These are phyloP conservation scores for Salarias fasciatus DNA, from an alignment of 2,797 vertebrate species.

Conservation along the genomic window DNA sequence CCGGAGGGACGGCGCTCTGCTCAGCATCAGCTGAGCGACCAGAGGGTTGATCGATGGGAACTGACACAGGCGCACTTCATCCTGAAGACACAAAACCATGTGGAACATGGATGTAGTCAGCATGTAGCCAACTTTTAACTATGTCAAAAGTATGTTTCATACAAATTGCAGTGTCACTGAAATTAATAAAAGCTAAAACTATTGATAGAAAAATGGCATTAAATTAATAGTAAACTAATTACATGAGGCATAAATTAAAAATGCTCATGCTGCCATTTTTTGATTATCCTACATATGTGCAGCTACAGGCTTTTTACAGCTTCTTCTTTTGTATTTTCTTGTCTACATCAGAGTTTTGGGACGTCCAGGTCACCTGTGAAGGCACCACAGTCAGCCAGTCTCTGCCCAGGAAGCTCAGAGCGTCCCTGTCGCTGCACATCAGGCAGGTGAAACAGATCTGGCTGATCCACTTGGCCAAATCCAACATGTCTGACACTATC, in stretches of 20 bases:
- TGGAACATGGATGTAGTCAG: too few species aligned
- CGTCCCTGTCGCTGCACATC: slow-evolving; percentile 80
- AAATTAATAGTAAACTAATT: too few species aligned
- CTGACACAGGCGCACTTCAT: slow-evolving; percentile 84
- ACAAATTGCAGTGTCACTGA: too few species aligned
- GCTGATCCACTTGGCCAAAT: slow-evolving; percentile 84
- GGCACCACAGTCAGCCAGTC: slow-evolving; percentile 88
- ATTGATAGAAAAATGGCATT: too few species aligned
- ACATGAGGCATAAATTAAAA: too few species aligned
- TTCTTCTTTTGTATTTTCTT: neutral
- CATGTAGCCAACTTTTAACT: too few species aligned
- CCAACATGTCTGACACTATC: slow-evolving; percentile 82
- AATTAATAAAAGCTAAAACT: too few species aligned
- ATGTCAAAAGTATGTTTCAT: too few species aligned
- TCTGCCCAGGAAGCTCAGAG: slow-evolving; percentile 85
- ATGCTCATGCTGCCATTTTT: too few species aligned
- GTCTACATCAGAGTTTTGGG: neutral
- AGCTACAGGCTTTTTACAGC: neutral
- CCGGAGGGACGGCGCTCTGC: slow-evolving; percentile 80
- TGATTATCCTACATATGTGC: too few species aligned
- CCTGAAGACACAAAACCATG: slow-evolving; percentile 75
- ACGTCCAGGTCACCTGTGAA: slow-evolving; percentile 83
- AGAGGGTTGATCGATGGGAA: slow-evolving; percentile 92
- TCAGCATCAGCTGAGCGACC: slow-evolving; percentile 91
- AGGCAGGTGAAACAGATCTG: slow-evolving; percentile 88